Base-by-base conservation (phyloP, 2,113 vertebrate genomes). In the Acinonyx jubatus region DNA sequence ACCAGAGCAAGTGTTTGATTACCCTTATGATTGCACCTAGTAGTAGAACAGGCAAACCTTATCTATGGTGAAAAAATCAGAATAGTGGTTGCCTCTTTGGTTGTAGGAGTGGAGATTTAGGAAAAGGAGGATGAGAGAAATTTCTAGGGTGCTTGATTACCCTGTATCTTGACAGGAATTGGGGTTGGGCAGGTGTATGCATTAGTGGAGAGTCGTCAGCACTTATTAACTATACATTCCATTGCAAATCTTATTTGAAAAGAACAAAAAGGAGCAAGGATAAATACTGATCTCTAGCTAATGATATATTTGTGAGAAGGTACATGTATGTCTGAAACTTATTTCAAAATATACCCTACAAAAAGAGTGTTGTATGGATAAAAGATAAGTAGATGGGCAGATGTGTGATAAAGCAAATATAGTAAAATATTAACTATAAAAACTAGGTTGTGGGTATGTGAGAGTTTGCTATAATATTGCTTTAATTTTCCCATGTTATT, bases 151-250 rank as follows among this genome's bases (percentile, higher is more conserved):
- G 36, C 36, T 16, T 55, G 5, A 65, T 41, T 52, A 33, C 9
- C 4, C 9, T 73, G 4, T 12, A 33, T 29, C 16, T 48, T 86
- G 7, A 82, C 10, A 81, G 41, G 18, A 84, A 18, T 89, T 86
- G 76, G 31, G 4, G 25, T 76, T 55, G 6, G 8, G 3, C 5
- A 29, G 21, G 11, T 10, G 0, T 7, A 11, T 19, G 1, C 14
- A 52, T 79, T 69, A 74, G 33, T 50, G 57, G 7, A 78, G 7
- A 41, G 5, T 82, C 29, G 63, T 63, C 33, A 29, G 18, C 14
- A 50, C 13, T 7, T 76, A 87, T 4, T 12, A 91, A 66, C 9
- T 85, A 31, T 18, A 8, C 6, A 23, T 23, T 57, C 38, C 5
- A 18, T 29, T 83, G 27, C 61, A 68, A 50, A 52, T 48, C n/a